Evolutionary conservation across 2,888 invertebrate species (phyloP).

Genomic region (Adelphocoris suturalis): DNA sequence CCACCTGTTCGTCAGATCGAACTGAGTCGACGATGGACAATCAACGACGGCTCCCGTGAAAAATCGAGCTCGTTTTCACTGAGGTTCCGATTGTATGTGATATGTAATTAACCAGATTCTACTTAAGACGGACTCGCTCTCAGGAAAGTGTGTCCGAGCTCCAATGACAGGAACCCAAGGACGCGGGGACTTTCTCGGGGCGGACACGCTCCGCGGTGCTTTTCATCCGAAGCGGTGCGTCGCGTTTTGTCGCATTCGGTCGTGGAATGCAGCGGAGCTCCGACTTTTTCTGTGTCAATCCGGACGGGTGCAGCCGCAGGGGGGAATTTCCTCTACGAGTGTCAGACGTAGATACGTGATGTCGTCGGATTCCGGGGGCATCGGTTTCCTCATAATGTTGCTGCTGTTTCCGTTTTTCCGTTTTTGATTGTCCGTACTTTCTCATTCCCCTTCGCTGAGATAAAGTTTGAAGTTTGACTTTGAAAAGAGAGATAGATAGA

Average conservation of each 20-base stretch:
- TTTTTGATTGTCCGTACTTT: neutral
- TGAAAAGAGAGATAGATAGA: too few species aligned
- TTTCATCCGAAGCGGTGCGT: constrained; percentile 8
- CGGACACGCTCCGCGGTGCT: constrained; percentile 27
- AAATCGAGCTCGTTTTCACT: constrained; percentile 31
- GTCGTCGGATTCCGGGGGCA: neutral
- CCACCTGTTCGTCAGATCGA: too few species aligned
- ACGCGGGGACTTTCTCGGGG: constrained; percentile 19
- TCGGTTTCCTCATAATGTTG: neutral
- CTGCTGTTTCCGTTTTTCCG: neutral
- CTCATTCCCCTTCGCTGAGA: neutral
- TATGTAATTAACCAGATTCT: constrained; percentile 48
- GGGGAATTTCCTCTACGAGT: neutral
- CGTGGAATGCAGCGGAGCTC: constrained; percentile 13
- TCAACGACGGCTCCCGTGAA: neutral
- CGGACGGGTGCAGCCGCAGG: neutral
- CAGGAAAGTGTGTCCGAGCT: constrained; percentile 55
- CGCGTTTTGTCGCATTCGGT: neutral
- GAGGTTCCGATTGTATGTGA: constrained; percentile 12
- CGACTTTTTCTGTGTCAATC: neutral
- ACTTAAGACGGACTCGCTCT: constrained; percentile 34
- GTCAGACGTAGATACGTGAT: neutral
- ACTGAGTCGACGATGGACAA: too few species aligned
- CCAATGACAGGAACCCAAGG: constrained; percentile 50
- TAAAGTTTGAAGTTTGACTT: too few species aligned